Evolutionary conservation across 2,888 invertebrate species (phyloP), one percentile per base, ranked within the genome.

Genomic region (Morpho deidamia): DNA sequence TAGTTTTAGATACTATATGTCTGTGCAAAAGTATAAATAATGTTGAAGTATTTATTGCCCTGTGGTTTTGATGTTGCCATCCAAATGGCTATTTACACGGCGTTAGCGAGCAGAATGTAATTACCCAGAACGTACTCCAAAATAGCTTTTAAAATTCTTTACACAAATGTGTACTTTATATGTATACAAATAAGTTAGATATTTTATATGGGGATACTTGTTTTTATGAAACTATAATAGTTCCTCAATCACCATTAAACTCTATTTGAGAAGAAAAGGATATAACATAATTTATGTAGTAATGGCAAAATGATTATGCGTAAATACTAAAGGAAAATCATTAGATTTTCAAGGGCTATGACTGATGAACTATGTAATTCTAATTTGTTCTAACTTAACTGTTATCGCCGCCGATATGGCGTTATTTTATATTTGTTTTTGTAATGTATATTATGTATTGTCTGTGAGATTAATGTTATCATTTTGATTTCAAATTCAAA

Each of bases 261-360:
- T 47, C 50, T 50, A 49, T 53, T 58, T 55, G 51, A 53, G 58
- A 49, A 55, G 53, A 48, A 53, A 56, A 56, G 56, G 58, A 59
- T 56, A 55, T 44, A 58, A 51, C 38, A 56, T 56, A 53, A 59
- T 56, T 56, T 53, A 44, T 51, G 37, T 32, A 48, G 51, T 59
- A 59, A 59, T 56, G 58, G 51, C n/a, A n/a, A 59, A 59, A 56
- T 59, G 51, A 59, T 56, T 56, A 44, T 51, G 43, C 40, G 53
- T 53, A 40, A 55, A 50, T 10, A 55, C 37, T 10, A 23, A 23
- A 5, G 23, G 23, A 23, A 23, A 23, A 23, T 23, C 23, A 23
- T 23, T 23, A 23, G 23, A 23, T 23, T 23, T 23, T 23, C 23
- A 23, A 23, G 4, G 23, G 5, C 23, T 23, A 23, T 23, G 23